Base-by-base conservation (phyloP, 1,140 invertebrate species). In the Philopotamus ludificatus region DNA sequence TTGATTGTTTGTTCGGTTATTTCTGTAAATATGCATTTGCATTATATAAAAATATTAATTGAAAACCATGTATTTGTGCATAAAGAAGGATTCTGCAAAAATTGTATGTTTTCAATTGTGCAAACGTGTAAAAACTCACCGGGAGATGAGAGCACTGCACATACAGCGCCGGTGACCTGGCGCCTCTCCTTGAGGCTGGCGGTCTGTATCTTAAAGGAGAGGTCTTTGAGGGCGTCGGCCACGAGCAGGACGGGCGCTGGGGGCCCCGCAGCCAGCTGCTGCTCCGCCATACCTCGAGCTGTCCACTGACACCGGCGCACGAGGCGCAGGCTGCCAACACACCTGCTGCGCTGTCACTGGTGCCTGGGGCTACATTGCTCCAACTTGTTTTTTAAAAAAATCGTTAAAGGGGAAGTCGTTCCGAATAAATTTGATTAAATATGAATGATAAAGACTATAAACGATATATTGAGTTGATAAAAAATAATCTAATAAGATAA, bases 171-270 rank as follows among this genome's bases (percentile, higher is more conserved):
- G 68, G 92, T 78, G 67, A 91, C 80, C 72, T 84, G 75, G 68
- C 85, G 85, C 71, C 91, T 84, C 70, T 90, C 88, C 70, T 87
- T 89, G 64, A 87, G 82, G 75, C 89, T 89, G 44, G 89, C 83
- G 70, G 87, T 88, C 75, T 92, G 86, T 66, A 93, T 84, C 76
- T 86, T 87, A 75, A 86, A 85, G 21, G 90, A 88, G 76, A 94
- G 82, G 82, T 91, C 89, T 73, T 90, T 91, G 67, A 93, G 79
- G 71, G 85, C 87, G 77, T 86, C 89, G 57, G 87, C 75, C 69
- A 88, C 77, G 88, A 91, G 76, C 15, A 81, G 83, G 71, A 72
- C 26, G 21, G 3, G 49, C 9, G 8, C 7, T 53, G 4, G 22
- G n/a, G 34, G 34, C n/a, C 7, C 34, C 34, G 7, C 34, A 7